Evolutionary conservation across 2,797 vertebrate genomes (phyloP).

Genomic region (Telmatherina bonti): DNA sequence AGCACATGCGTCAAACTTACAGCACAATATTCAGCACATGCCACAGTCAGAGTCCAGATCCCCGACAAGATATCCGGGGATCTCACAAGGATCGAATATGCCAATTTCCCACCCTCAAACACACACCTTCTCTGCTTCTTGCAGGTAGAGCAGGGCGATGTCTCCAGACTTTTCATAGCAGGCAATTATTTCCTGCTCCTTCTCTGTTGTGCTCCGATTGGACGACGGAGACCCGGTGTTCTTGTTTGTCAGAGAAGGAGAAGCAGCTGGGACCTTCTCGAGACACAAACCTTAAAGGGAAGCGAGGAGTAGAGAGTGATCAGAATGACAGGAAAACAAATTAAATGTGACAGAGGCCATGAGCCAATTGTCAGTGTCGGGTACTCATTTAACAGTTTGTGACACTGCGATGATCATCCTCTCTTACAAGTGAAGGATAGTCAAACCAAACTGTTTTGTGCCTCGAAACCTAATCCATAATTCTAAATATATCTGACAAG

Average conservation of each 20-base stretch:
- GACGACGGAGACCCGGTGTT: constrained; percentile 88
- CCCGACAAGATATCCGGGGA: constrained; percentile 20
- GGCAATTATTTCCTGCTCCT: constrained; percentile 93
- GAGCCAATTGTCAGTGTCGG: not conserved
- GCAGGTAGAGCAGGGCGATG: constrained; percentile 96
- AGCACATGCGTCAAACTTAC: constrained; percentile 32
- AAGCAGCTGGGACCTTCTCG: constrained; percentile 73
- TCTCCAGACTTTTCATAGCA: constrained; percentile 99
- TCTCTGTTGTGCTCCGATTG: constrained; percentile 82
- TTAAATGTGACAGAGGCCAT: not conserved
- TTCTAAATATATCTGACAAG: not conserved
- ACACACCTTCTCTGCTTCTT: constrained; percentile 95
- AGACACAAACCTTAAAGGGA: constrained; percentile 72
- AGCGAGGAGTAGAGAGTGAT: not conserved
- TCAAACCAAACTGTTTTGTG: not conserved
- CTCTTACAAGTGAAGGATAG: not conserved
- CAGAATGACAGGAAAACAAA: constrained; percentile 8
- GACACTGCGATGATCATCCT: not conserved
- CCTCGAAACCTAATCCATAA: constrained; percentile 20
- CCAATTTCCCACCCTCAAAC: not conserved
- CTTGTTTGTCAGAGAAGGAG: constrained; percentile 69
- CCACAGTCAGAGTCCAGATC: constrained; percentile 29
- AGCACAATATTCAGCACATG: constrained; percentile 43
- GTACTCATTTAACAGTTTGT: constrained; percentile 2
- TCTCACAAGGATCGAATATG: not conserved